Conservation (phyloP, 1,140 invertebrate species). For the Eriocheir sinensis region DNA sequence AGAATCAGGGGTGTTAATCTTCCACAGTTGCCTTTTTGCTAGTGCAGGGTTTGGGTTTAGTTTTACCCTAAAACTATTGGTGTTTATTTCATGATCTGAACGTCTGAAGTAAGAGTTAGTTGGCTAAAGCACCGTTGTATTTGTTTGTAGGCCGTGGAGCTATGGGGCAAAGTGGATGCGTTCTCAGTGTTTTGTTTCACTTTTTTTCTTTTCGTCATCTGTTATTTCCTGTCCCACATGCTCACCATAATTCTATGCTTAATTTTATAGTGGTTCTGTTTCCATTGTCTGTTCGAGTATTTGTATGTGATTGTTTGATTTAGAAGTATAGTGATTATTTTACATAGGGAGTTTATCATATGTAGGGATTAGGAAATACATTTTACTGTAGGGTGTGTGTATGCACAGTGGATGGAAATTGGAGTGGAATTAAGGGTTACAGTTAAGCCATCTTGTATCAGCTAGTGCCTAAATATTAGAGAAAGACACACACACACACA, state of each 20-base stretch:
- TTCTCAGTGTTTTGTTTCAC: not conserved
- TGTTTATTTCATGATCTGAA: not conserved
- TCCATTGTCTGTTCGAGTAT: not conserved
- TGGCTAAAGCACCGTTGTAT: not conserved
- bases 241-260: not conserved
- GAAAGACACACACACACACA: not conserved
- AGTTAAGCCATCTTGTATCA: too few species aligned
- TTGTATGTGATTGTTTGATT: constrained; percentile 26
- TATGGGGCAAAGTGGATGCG: not conserved
- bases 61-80: not conserved
- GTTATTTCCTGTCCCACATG: not conserved
- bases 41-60: not conserved
- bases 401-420: not conserved
- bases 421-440: too few species aligned
- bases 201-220: not conserved
- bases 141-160: not conserved
- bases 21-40: too few species aligned
- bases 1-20: not conserved
- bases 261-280: not conserved
- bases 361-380: too few species aligned
- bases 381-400: not conserved
- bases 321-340: not conserved
- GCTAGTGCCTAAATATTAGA: too few species aligned
- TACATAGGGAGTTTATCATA: too few species aligned
- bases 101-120: not conserved